Base-by-base conservation (phyloP, 2,797 vertebrate species). In the Coccyzus lansbergi region DNA sequence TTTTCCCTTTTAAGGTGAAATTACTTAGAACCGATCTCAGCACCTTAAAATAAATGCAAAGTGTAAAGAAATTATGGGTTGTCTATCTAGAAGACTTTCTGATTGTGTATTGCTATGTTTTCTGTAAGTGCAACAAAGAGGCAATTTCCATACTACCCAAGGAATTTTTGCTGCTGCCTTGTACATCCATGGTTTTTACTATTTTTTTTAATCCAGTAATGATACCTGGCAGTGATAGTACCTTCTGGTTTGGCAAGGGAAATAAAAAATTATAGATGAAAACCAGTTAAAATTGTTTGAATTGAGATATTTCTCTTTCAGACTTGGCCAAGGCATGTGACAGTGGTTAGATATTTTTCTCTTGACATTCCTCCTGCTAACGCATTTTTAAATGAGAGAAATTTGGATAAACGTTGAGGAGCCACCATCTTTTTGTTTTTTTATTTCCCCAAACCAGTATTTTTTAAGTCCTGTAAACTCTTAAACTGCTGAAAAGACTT, bases 21-120 rank as follows among this genome's bases (percentile, higher is more conserved):
- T 76, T 75, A 33, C 53, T 93, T 94, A 86, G 55, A 93, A 78
- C 51, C 40, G 42, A 69, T 89, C 38, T 93, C 68, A 87, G 33
- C 20, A 85, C 56, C 62, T 89, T 96, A 92, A 90, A 94, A 87
- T 84, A 91, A 87, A 90, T 52, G 62, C 51, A 76, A 84, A 91
- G 56, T 38, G 71, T 65, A 93, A 87, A 90, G 80, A 95, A 91
- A 65, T 87, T 25, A 13, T 62, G 19, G 34, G n/a, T 63, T 94
- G 62, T 86, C 63, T 84, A 63, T 90, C 83, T 91, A 49, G 70
- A 84, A 52, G 64, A 88, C 72, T 95, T 95, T 70, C 86, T 78
- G 62, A 33, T 59, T 76, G 38, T 38, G n/a, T 71, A 68, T 69
- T 79, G 25, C 49, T 65, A 3, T 91, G 74, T 71, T 94, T 89